A percentile compares a stretch with the other conserved stretches of the same genome.
Evolutionary conservation across 2,888 invertebrate genomes (phyloP).

Genomic region (Cordylochernes scorpioides): DNA sequence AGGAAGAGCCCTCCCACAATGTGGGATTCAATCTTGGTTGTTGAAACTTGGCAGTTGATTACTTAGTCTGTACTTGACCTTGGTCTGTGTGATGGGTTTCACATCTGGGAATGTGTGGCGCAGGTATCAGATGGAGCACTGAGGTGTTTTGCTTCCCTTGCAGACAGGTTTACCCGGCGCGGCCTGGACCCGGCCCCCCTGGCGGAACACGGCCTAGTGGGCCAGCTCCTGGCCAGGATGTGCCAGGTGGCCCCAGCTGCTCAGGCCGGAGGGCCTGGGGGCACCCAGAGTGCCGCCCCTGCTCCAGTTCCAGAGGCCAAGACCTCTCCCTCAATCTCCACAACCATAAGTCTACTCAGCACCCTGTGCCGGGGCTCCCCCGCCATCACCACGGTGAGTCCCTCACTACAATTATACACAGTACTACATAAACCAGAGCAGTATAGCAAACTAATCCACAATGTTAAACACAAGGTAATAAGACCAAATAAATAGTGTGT

Average conservation of each 20-base stretch:
- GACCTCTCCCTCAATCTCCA: conserved; percentile 64
- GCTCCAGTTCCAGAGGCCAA: conserved; percentile 20
- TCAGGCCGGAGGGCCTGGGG: conserved; percentile 9
- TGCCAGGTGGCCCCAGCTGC: conserved; percentile 29
- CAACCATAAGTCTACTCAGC: conserved; percentile 79
- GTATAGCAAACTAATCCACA: too few species aligned
- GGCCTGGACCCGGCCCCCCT: conserved; percentile 87
- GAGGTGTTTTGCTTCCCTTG: conserved; percentile 88
- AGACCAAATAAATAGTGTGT: too few species aligned
- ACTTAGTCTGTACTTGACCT: too few species aligned
- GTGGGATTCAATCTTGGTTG: too few species aligned
- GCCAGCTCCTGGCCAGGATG: conserved; percentile 52
- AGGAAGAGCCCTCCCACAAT: too few species aligned
- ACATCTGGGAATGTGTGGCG: too few species aligned
- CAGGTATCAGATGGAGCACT: conserved; percentile 73
- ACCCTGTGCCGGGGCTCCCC: conserved; percentile 87
- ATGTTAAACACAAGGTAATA: too few species aligned
- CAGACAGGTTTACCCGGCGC: conserved; percentile 79
- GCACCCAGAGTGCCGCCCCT: too few species aligned
- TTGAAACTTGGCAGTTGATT: too few species aligned
- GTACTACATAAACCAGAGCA: too few species aligned
- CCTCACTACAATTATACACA: neutral
- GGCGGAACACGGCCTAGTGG: conserved; percentile 70
- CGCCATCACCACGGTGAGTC: conserved; percentile 55
- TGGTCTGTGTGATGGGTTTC: too few species aligned